Conservation (phyloP, 2,888 invertebrate species). For the Sabatieria punctata region DNA sequence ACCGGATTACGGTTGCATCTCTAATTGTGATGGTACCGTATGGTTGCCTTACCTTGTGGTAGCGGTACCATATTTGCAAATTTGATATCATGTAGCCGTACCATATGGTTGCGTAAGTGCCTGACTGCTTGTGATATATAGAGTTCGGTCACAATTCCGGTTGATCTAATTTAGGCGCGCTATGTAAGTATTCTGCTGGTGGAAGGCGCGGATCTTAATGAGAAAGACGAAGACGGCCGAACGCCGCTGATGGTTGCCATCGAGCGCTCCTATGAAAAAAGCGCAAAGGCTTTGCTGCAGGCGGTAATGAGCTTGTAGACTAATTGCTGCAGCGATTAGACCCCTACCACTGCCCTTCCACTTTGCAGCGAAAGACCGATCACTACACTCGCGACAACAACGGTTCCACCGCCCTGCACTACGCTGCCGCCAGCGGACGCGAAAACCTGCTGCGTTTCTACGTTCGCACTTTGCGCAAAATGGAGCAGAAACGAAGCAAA, state of each 20-base stretch:
- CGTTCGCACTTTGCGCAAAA: background rate
- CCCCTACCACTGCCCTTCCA: no score
- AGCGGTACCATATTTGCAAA: no score
- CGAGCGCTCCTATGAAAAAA: background rate
- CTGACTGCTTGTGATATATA: no score
- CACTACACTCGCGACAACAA: background rate
- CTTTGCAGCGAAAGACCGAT: background rate
- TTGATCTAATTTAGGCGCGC: constrained; percentile 1
- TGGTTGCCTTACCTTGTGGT: no score
- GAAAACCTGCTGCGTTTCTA: background rate
- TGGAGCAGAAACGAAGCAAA: background rate
- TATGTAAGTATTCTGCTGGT: background rate
- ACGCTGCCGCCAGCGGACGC: background rate
- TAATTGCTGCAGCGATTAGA: no score
- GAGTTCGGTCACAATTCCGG: no score
- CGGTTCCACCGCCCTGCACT: background rate
- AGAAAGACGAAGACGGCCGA: background rate
- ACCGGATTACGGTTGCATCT: no score
- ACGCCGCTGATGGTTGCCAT: background rate
- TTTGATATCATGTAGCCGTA: no score
- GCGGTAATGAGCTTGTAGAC: background rate
- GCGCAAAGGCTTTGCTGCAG: background rate
- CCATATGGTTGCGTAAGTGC: no score
- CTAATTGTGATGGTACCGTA: no score
- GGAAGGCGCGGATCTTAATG: constrained; percentile 1